Conservation (phyloP, 2,888 invertebrate species). For the Limnephilus lunatus region DNA sequence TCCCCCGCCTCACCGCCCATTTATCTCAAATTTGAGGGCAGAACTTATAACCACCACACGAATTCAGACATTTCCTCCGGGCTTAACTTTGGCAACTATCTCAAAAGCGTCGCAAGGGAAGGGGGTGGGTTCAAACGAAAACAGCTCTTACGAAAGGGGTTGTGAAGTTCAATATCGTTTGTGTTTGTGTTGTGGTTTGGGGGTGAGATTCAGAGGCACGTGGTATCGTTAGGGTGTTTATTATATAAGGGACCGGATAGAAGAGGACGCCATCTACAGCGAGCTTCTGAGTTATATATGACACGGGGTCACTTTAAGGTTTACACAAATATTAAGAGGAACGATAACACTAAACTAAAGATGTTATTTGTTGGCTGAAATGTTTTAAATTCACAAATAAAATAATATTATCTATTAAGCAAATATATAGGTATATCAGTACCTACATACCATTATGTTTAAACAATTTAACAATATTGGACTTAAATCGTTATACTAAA, state of each 20-base stretch:
- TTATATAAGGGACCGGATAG: constrained; percentile 65
- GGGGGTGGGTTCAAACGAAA: constrained; percentile 4
- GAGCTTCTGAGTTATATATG: constrained; percentile 65
- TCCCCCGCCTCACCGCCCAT: constrained; percentile 39
- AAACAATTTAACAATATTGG: too few relatives aligned
- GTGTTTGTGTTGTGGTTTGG: constrained; percentile 47
- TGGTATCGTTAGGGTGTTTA: constrained; percentile 64
- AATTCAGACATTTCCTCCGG: constrained; percentile 63
- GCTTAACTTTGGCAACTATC: constrained; percentile 42
- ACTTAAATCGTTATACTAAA: too few relatives aligned
- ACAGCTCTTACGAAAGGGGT: neutral
- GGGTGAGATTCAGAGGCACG: constrained; percentile 47
- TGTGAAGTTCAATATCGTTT: neutral
- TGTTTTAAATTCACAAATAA: too few relatives aligned
- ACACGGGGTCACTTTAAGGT: constrained; percentile 39
- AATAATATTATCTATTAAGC: neutral
- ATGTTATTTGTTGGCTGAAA: neutral
- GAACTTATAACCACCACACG: constrained; percentile 54
- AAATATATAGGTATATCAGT: too few relatives aligned
- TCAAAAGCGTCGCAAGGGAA: constrained; percentile 31
- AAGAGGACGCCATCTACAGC: constrained; percentile 53
- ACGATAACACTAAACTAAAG: constrained; percentile 11
- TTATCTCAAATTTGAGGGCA: constrained; percentile 54
- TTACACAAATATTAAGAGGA: constrained; percentile 7
- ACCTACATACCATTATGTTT: too few relatives aligned